Percentiles rank a stretch among this genome's conserved stretches.
Evolutionary conservation across 2,797 vertebrate genomes (phyloP).

Genomic region (Gephyroberyx darwinii): DNA sequence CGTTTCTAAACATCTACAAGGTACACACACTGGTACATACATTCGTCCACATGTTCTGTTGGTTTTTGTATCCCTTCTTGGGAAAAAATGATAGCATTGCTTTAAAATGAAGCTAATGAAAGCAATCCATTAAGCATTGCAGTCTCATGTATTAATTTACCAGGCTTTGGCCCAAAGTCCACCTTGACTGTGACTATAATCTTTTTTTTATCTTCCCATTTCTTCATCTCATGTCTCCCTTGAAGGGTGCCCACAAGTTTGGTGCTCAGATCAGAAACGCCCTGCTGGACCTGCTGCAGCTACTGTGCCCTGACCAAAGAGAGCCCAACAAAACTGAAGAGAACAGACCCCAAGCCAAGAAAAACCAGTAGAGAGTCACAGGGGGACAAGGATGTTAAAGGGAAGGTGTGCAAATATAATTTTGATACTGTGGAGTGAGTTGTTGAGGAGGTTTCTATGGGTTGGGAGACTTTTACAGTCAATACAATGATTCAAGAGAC

Average conservation of each 20-base stretch:
- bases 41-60: too few species aligned
- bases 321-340: conserved; percentile 57
- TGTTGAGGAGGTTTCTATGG: neutral
- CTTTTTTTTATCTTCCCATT: neutral
- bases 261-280: conserved; percentile 83
- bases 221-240: neutral
- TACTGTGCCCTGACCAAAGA: conserved; percentile 76
- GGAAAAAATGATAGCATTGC: too few species aligned
- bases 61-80: too few species aligned
- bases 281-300: conserved; percentile 80
- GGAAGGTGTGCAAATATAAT: conserved; percentile 16
- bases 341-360: conserved; percentile 71
- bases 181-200: too few species aligned
- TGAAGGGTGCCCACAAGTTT: conserved; percentile 85
- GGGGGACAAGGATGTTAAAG: conserved; percentile 19
- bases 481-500: conserved; percentile 21
- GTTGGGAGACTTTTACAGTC: conserved; percentile 20
- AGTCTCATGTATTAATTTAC: neutral
- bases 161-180: too few species aligned
- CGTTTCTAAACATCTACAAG: too few species aligned
- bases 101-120: neutral
- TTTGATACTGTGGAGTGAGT: neutral
- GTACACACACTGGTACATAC: too few species aligned
- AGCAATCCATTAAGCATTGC: neutral
- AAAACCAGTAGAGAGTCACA: conserved; percentile 69